Evolutionary conservation across 92 coral and sea anemone species (phyloP), one percentile per base, ranked within the genome.

Genomic region (Parazoanthus darwini): DNA sequence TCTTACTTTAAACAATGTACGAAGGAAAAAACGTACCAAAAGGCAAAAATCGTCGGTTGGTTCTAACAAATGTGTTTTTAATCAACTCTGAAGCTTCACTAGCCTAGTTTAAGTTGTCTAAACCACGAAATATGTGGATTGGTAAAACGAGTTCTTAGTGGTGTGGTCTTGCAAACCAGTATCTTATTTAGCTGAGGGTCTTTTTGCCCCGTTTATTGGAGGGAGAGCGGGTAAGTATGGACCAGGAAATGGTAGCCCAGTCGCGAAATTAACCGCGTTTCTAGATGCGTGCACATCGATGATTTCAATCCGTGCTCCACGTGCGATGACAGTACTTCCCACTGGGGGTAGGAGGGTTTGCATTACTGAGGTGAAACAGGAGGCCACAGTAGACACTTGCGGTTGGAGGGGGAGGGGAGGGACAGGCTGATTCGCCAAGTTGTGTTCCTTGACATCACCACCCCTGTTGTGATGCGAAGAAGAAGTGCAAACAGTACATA

Each of bases 361-460:
- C 86, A 82, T 82, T 51, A 82, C 86, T 65, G 86, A 82, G 54
- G 86, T 67, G 20, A 82, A 82, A 82, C 86, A 82, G 11, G 74
- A 82, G 54, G 46, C 56, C 29, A 81, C 72, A 2, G 48, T 37
- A 81, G 85, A 39, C 74, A 81, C n/a, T 36, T 81, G 85, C 13
- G 43, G 14, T 38, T 81, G 46, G 85, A 20, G 46, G 38, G 67
- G 38, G 74, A 82, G 22, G 75, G 86, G 38, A 59, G 86, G 86
- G 86, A 78, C 81, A 22, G 86, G 18, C 74, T 59, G 51, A 22
- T 14, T 38, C n/a, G 48, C 26, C 6, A 44, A 3, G 2, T 26
- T 76, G 23, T 76, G 50, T 18, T 76, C 33, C 38, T 44, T 44
- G 18, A 20, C 80, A 39, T 35, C 75, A 65, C 6, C 18, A 8